phyloP scores from a whole-genome alignment of 2,113 vertebrate species.

The Tor tambroides region DNA sequence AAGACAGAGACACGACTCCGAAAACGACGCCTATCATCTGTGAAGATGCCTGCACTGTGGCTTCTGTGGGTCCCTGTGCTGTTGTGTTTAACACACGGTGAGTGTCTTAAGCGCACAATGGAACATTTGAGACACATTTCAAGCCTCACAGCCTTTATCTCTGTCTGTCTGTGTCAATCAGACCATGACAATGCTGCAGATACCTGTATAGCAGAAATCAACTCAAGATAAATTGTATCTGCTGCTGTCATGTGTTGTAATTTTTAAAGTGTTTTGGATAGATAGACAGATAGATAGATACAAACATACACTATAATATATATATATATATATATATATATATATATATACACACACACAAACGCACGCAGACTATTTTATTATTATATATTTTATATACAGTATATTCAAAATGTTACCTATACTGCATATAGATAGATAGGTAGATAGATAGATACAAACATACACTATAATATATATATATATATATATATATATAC shows the following conservation, averaged over 20 bases:
- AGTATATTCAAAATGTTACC: neutral
- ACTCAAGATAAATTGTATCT: neutral
- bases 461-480: neutral
- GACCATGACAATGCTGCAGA: neutral
- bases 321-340: neutral
- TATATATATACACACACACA: neutral
- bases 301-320: neutral
- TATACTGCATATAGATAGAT: too few species aligned
- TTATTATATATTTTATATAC: neutral
- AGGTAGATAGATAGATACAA: too few species aligned
- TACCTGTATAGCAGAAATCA: neutral
- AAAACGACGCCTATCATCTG: too few species aligned
- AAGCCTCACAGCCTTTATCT: neutral
- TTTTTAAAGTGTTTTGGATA: neutral
- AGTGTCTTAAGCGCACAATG: too few species aligned
- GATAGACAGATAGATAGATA: neutral
- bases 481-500: neutral
- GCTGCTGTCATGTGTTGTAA: neutral
- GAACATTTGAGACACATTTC: neutral
- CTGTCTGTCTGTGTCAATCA: conserved; percentile 28
- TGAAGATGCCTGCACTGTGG: too few species aligned
- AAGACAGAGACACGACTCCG: too few species aligned
- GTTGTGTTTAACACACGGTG: too few species aligned
- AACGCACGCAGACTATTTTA: neutral
- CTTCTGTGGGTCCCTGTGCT: too few species aligned